A percentile compares a stretch with the other conserved stretches of the same genome.
phyloP scores from a whole-genome alignment of 2,888 invertebrate species.

The Callyntrura guangdongensis region DNA sequence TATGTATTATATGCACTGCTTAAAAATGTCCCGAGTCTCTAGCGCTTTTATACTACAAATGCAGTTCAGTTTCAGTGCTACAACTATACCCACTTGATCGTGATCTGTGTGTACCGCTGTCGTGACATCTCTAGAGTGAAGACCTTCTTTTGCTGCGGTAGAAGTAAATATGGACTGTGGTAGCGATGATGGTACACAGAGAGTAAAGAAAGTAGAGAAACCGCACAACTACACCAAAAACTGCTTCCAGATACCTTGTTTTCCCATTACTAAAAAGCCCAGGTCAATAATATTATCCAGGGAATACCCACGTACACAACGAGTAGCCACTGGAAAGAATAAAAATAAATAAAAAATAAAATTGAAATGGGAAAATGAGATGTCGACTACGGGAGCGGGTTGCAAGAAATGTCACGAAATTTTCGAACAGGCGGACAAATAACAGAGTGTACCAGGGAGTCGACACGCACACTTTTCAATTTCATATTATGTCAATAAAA shows the following conservation, averaged over 20 bases:
- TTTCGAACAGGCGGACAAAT: slow-evolving; percentile 48
- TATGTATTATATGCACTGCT: background rate
- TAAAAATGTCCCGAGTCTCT: background rate
- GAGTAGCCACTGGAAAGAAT: slow-evolving; percentile 38
- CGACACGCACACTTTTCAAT: slow-evolving; percentile 48
- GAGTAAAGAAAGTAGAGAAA: slow-evolving; percentile 19
- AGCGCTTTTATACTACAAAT: background rate
- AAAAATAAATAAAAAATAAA: slow-evolving; percentile 50
- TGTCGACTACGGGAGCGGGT: slow-evolving; percentile 1
- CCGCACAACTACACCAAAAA: slow-evolving; percentile 15
- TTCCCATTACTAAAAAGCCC: slow-evolving; percentile 42
- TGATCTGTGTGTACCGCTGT: slow-evolving; percentile 17
- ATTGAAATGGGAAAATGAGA: slow-evolving; percentile 73
- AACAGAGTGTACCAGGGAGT: slow-evolving; percentile 22
- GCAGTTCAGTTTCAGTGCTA: background rate
- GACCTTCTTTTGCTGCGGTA: background rate
- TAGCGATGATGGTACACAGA: background rate
- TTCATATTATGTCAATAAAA: slow-evolving; percentile 50
- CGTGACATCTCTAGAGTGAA: slow-evolving; percentile 4
- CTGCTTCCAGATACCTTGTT: background rate
- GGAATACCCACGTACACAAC: slow-evolving; percentile 51
- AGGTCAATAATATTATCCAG: slow-evolving; percentile 58
- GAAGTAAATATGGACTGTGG: background rate
- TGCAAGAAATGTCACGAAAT: slow-evolving; percentile 46
- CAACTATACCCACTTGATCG: slow-evolving; percentile 51